A percentile compares a stretch with the other conserved stretches of the same genome.
Evolutionary conservation across 2,113 vertebrate species (phyloP).

Genomic region (Heloderma charlesbogerti): DNA sequence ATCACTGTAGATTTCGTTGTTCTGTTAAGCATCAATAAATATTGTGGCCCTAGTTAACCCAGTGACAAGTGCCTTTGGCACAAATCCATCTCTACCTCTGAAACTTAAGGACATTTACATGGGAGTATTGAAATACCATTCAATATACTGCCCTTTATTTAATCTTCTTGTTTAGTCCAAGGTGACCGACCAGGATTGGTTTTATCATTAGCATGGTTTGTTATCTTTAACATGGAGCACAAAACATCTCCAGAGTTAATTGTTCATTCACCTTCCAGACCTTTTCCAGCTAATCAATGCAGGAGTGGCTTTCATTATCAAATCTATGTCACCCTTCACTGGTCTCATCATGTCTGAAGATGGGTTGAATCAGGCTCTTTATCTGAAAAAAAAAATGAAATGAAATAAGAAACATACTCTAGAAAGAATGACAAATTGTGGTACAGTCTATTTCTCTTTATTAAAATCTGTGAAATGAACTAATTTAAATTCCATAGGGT

Average conservation of each 20-base stretch:
- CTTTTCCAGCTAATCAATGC: constrained; percentile 49
- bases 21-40: neutral
- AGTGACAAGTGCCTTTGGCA: neutral
- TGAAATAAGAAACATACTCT: constrained; percentile 26
- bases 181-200: neutral
- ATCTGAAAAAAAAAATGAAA: constrained; percentile 38
- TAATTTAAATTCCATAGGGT: constrained; percentile 66
- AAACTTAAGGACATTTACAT: neutral
- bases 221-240: neutral
- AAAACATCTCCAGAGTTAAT: constrained; percentile 23
- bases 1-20: neutral
- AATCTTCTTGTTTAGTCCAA: neutral
- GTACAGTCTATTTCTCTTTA: constrained; percentile 43
- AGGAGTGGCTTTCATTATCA: constrained; percentile 43
- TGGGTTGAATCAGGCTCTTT: neutral
- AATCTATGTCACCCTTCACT: constrained; percentile 35
- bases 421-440: constrained; percentile 42
- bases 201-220: constrained; percentile 21
- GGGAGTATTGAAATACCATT: neutral
- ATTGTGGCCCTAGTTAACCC: neutral
- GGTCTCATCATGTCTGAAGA: constrained; percentile 23
- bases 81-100: neutral
- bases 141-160: neutral
- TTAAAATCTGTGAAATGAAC: constrained; percentile 65
- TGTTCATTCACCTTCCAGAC: constrained; percentile 23